Percentiles rank a stretch among this genome's conserved stretches.
These are phyloP conservation scores for Phylloscopus collybita DNA, from an alignment of 2,797 vertebrate genomes.

Conservation along the genomic window DNA sequence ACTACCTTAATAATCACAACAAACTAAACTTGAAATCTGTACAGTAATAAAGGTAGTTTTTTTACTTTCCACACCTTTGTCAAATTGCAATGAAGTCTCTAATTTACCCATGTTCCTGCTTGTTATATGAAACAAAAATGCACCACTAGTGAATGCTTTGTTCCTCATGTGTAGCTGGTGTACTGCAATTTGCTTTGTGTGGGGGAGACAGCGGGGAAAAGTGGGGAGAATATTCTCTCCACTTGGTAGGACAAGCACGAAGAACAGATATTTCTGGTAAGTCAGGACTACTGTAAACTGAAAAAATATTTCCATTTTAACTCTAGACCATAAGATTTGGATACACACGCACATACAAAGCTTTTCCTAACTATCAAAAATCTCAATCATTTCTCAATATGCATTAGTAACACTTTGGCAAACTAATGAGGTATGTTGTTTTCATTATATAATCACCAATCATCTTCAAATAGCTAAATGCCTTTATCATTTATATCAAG, in stretches of 20 bases:
- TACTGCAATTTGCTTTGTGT: background rate
- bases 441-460: background rate
- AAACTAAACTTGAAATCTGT: background rate
- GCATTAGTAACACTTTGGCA: conserved; percentile 24
- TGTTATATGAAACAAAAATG: background rate
- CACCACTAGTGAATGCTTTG: background rate
- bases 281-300: background rate
- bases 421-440: background rate
- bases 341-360: background rate
- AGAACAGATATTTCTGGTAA: background rate
- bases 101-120: background rate
- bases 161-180: accelerated
- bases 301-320: background rate
- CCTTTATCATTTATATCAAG: conserved; percentile 5
- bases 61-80: background rate
- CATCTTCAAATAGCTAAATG: background rate
- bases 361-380: background rate
- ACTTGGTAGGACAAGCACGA: accelerated
- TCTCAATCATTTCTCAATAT: background rate
- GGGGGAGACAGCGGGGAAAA: background rate
- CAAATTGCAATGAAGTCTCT: background rate
- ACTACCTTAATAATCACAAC: background rate
- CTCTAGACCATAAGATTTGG: background rate
- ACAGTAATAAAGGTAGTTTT: background rate
- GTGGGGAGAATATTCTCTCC: background rate